Conservation (phyloP, 2,113 vertebrate genomes). For the Ploceus nigricollis region DNA sequence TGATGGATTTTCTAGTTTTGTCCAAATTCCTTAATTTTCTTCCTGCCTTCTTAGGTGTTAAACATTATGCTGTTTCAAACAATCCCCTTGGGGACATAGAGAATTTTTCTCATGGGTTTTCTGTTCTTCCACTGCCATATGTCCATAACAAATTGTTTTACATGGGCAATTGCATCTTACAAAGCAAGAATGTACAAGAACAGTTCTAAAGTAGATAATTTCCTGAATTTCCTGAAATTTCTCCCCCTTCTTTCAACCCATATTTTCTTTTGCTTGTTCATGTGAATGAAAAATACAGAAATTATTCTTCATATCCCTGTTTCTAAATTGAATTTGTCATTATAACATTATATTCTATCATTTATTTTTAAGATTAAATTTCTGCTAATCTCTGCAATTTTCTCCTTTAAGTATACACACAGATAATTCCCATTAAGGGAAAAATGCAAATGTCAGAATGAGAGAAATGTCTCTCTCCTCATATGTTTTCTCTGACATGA, state of each 20-base stretch:
- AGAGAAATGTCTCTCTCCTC: background rate
- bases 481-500: background rate
- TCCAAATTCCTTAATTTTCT: background rate
- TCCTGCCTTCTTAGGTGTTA: background rate
- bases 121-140: background rate
- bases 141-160: slow-evolving; percentile 37
- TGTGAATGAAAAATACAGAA: background rate
- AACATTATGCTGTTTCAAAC: background rate
- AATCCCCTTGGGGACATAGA: background rate
- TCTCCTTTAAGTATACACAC: background rate
- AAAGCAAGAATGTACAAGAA: background rate
- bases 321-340: background rate
- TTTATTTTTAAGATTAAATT: background rate
- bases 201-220: background rate
- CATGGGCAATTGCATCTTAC: slow-evolving; percentile 19
- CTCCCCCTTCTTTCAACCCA: background rate
- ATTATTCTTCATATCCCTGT: background rate
- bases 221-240: background rate
- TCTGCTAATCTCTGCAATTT: background rate
- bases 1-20: background rate
- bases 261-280: accelerated
- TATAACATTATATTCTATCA: background rate
- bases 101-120: slow-evolving; percentile 16
- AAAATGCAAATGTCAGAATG: background rate
- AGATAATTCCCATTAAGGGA: background rate